These are phyloP conservation scores for Microcebus murinus DNA, from an alignment of 2,113 vertebrate species.

Conservation along the genomic window DNA sequence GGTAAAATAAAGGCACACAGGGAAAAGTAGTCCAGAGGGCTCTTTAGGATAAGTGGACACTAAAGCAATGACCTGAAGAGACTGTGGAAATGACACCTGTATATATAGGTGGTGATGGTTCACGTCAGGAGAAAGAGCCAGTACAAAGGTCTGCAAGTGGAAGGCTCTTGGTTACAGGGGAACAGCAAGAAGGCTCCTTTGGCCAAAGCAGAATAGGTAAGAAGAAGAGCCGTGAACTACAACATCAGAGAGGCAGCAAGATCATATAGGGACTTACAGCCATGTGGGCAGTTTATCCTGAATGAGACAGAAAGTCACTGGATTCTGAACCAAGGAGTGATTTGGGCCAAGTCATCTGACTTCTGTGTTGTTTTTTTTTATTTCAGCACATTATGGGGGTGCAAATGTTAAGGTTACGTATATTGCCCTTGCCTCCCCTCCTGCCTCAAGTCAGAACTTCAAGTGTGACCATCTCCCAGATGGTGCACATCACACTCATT, in stretches of 20 bases:
- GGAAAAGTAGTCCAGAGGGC: neutral
- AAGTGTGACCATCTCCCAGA: too few species aligned
- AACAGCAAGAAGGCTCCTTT: neutral
- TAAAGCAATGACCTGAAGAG: neutral
- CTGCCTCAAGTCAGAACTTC: too few species aligned
- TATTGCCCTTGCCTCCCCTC: too few species aligned
- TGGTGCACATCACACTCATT: too few species aligned
- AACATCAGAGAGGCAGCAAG: neutral
- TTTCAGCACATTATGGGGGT: too few species aligned
- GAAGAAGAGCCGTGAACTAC: too few species aligned
- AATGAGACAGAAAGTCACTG: neutral
- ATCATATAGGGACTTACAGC: fast-evolving
- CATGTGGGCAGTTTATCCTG: neutral
- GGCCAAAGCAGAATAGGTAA: neutral
- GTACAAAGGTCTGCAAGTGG: neutral
- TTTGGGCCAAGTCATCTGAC: neutral
- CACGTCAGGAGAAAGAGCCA: neutral
- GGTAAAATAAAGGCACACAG: neutral
- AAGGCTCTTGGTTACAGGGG: neutral
- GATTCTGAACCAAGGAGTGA: neutral
- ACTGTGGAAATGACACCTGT: neutral
- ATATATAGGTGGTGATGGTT: fast-evolving
- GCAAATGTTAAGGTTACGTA: too few species aligned
- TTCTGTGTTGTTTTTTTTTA: neutral
- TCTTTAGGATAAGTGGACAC: neutral